phyloP scores from a whole-genome alignment of 2,888 invertebrate species.

The Phytoseiulus persimilis region DNA sequence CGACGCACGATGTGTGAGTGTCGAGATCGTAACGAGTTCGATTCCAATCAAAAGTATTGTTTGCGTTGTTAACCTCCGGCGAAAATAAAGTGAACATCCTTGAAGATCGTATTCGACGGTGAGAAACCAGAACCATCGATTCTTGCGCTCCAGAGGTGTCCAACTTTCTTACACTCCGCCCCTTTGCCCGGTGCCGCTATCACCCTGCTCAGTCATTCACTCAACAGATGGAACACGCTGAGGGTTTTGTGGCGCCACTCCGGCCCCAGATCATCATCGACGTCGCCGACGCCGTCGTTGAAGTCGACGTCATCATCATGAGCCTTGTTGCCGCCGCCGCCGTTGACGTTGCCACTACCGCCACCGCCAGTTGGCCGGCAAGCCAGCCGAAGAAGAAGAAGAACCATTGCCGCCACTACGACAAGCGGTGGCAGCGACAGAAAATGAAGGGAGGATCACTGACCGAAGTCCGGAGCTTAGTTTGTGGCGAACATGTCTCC shows the following conservation, averaged over 20 bases:
- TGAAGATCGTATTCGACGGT: background rate
- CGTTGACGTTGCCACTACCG: background rate
- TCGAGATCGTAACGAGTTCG: background rate
- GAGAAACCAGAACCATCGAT: background rate
- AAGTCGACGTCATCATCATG: background rate
- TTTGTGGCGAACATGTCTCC: slow-evolving; percentile 5
- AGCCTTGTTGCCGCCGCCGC: background rate
- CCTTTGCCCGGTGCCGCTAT: background rate
- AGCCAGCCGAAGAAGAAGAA: background rate
- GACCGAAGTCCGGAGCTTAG: background rate
- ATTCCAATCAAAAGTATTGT: background rate
- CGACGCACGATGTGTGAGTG: background rate
- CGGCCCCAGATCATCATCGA: background rate
- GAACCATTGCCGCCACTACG: background rate
- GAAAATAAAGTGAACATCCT: background rate
- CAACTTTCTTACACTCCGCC: background rate
- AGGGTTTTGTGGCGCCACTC: background rate
- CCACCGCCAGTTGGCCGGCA: background rate
- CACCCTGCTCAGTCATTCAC: background rate
- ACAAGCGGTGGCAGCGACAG: background rate
- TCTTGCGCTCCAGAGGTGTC: background rate
- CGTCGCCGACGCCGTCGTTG: background rate
- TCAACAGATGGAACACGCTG: background rate
- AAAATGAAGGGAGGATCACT: background rate
- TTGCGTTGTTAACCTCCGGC: background rate